Base-by-base conservation (phyloP, 2,797 vertebrate species). In the Tinamus major region DNA sequence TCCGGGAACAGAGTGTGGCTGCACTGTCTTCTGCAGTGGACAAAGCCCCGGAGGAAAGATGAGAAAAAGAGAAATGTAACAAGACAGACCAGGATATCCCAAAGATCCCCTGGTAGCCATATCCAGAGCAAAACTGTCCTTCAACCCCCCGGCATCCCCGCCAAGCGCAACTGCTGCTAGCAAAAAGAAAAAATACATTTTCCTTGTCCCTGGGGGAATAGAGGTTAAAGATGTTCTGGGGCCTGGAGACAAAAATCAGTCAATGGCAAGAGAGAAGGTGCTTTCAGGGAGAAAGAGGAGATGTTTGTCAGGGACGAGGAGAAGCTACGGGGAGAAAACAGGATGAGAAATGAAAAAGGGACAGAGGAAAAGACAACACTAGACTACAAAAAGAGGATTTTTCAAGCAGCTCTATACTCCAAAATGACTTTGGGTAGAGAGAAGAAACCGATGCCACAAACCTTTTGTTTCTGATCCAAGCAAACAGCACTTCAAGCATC, bases 161-260 rank as follows among this genome's bases (percentile, higher is more conserved):
- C 76, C 64, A 11, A 55, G 83, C 35, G 19, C 33, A 87, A 77
- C 70, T 67, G 55, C 19, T 48, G 58, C 78, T 87, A 93, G 49
- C 63, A 78, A 89, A 37, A 26, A 68, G 69, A 85, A 79, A 79
- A 4, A 64, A 85, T 72, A 94, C 82, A 59, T 95, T 93, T 87
- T 31, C 81, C 68, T 93, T 95, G 93, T 85, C 85, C 67, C 78
- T 8, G 35, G 15, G 0, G 49, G 58, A 41, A 55, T 13, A 26
- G 55, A 89, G 85, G 90, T 95, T 75, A 78, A 91, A 87, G 83
- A 78, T 51, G 80, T 81, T 89, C 68, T 69, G 68, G 67, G 89
- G 76, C 37, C 75, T 67, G 61, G 75, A 59, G 70, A 74, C 77
- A 27, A 67, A 89, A 89, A 67, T 17, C 85, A 59, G 72, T 58